Evolutionary conservation across 1,140 invertebrate species (phyloP), one percentile per base, ranked within the genome.

Genomic region (Bombus consobrinus): DNA sequence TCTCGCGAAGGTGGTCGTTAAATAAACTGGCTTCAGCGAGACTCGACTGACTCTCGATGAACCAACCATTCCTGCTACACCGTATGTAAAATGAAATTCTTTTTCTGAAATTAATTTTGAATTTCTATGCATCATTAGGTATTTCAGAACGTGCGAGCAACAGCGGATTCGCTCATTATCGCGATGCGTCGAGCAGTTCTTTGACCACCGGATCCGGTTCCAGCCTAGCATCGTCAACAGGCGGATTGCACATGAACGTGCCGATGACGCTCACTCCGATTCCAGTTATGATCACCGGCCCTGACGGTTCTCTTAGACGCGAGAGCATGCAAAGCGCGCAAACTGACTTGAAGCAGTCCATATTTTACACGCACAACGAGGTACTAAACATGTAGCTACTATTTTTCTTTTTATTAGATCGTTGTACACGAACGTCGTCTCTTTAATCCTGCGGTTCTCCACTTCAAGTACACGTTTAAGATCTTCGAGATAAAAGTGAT

Each of bases 211-310:
- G 91, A 81, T 94, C 93, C 71, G 92, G 91, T 62, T 93, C 93
- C 57, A 94, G 94, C 83, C 86, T 92, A 64, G 92, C 89, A 41
- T 93, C 94, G 18, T 94, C 93, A 12, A 88, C 83, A 9, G 93
- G 93, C 43, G 93, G 93, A 18, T 72, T 94, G 39, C 93, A 94
- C 69, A 93, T 94, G 83, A 92, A 93, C 81, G 82, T 76, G 10
- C 79, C 89, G 12, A 34, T 74, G 73, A 79, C 84, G 64, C 32
- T 88, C 34, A 75, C 87, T 15, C 93, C 94, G 32, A 94, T 94
- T 79, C 92, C 94, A 34, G 93, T 94, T 43, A 93, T 92, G 90
- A 93, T 94, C 74, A 94, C 93, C n/a, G 83, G 86, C 3, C 93
- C 94, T 1, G 93, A 94, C 28, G 93, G 93, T 47, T 93, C 87